These are phyloP conservation scores for Forficula auricularia DNA, from an alignment of 1,140 invertebrate genomes.

Conservation along the genomic window DNA sequence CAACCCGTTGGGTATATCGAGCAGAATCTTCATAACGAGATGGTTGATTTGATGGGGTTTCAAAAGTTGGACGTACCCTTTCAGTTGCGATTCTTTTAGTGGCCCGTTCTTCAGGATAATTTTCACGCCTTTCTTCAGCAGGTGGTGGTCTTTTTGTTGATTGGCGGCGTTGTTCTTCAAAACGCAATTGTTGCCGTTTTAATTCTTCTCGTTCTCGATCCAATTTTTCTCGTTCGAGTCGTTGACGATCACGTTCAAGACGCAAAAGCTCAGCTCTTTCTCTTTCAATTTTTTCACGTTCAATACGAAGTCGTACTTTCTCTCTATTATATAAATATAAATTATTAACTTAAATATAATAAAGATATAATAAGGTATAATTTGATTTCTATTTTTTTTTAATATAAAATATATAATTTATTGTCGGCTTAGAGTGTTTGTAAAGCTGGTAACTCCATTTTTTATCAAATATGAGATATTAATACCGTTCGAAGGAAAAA, in stretches of 20 bases:
- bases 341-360: constrained; percentile 8
- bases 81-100: constrained; percentile 22
- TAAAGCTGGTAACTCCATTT: too few species aligned
- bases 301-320: constrained; percentile 52
- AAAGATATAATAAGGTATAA: constrained; percentile 1
- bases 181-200: constrained; percentile 53
- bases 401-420: neutral
- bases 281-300: constrained; percentile 56
- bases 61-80: constrained; percentile 18
- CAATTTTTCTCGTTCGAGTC: constrained; percentile 62
- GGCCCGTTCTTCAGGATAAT: constrained; percentile 18
- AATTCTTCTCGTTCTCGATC: constrained; percentile 67
- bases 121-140: constrained; percentile 23
- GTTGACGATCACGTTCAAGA: constrained; percentile 61
- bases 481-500: too few species aligned
- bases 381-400: constrained; percentile 1
- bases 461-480: too few species aligned
- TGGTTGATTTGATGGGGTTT: constrained; percentile 16
- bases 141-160: constrained; percentile 21
- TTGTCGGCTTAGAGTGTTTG: neutral
- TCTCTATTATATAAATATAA: constrained; percentile 31
- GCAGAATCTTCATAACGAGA: constrained; percentile 28
- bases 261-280: constrained; percentile 64
- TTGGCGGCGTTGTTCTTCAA: constrained; percentile 27
- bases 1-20: constrained; percentile 23